phyloP scores from a whole-genome alignment of 2,888 invertebrate genomes.

The Idaea straminata region DNA sequence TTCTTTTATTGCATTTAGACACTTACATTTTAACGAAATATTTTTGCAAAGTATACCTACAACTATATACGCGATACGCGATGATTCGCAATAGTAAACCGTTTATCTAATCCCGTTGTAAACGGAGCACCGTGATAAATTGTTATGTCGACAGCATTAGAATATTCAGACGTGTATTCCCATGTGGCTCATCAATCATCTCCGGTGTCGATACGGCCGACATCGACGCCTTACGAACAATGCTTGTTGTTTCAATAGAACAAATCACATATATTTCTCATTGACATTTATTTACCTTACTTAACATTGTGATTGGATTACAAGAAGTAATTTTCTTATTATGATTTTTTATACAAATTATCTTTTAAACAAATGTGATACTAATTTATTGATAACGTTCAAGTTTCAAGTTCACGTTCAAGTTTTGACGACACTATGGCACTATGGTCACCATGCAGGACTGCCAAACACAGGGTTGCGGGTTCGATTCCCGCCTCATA shows the following conservation, averaged over 20 bases:
- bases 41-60: neutral
- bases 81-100: constrained; percentile 1
- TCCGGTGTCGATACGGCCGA: constrained; percentile 46
- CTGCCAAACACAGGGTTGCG: too few species aligned
- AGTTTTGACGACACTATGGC: too few species aligned
- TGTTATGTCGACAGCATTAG: constrained; percentile 44
- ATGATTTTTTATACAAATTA: too few species aligned
- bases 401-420: too few species aligned
- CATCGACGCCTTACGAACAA: constrained; percentile 39
- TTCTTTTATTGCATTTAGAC: too few species aligned
- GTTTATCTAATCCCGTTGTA: constrained; percentile 18
- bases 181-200: constrained; percentile 59
- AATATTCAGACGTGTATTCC: constrained; percentile 42
- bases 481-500: too few species aligned
- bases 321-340: too few species aligned
- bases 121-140: constrained; percentile 46
- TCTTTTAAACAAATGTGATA: too few species aligned
- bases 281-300: neutral
- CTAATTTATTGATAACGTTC: too few species aligned
- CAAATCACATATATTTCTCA: constrained; percentile 10
- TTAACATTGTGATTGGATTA: too few species aligned
- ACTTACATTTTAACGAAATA: too few species aligned
- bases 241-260: constrained; percentile 25
- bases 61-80: neutral
- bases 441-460: too few species aligned